Evolutionary conservation across 2,888 invertebrate species (phyloP).

Genomic region (Gonocerus acuteangulatus): DNA sequence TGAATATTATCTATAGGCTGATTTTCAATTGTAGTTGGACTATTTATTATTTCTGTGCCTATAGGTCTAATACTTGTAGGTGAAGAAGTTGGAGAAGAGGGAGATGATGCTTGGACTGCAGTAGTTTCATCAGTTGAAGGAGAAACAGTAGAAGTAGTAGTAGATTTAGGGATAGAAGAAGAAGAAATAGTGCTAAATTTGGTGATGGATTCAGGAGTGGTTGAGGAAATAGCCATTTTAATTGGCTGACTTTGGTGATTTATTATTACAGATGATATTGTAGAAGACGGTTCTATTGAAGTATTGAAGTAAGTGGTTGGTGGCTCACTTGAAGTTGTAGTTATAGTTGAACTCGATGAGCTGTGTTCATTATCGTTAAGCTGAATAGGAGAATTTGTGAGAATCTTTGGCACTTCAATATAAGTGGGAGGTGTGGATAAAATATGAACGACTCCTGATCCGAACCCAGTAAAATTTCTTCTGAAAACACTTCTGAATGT

Average conservation of each 20-base stretch:
- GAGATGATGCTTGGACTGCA: not conserved
- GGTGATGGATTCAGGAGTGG: not conserved
- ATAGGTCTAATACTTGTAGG: not conserved
- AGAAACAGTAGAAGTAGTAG: not conserved
- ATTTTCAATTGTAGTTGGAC: not conserved
- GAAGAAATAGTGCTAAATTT: not conserved
- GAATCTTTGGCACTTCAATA: conserved; percentile 35
- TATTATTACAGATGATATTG: not conserved
- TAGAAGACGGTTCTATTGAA: not conserved
- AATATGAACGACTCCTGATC: conserved; percentile 31
- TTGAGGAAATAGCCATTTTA: not conserved
- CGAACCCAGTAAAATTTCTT: conserved; percentile 28
- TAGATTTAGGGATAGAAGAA: not conserved
- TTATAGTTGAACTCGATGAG: not conserved
- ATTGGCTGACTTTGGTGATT: not conserved
- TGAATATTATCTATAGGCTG: not conserved
- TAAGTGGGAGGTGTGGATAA: conserved; percentile 35
- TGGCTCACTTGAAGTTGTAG: not conserved
- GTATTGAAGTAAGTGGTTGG: not conserved
- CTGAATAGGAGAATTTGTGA: conserved; percentile 1
- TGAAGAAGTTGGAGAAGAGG: not conserved
- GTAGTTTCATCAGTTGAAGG: conserved; percentile 10
- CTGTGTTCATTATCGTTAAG: not conserved
- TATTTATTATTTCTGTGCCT: not conserved
- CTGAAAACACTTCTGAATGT: conserved; percentile 31